Evolutionary conservation across 2,888 invertebrate genomes (phyloP).

Genomic region (Saturnia pavonia): DNA sequence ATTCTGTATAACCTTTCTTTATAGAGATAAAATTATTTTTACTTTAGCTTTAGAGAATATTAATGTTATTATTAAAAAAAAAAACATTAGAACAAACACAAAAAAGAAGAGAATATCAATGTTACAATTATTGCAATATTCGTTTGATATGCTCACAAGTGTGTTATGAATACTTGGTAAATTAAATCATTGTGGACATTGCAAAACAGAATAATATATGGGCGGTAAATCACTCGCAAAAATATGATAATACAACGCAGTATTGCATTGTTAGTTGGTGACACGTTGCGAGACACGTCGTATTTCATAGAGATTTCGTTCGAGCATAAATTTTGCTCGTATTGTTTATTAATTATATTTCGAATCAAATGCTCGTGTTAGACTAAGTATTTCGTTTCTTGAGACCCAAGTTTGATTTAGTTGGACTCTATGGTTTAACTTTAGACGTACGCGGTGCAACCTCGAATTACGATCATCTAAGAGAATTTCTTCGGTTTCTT

Average conservation of each 20-base stretch:
- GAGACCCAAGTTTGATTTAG: too few relatives aligned
- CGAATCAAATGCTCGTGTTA: slow-evolving; percentile 37
- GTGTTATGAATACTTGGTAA: slow-evolving; percentile 12
- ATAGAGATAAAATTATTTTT: too few relatives aligned
- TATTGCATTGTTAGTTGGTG: slow-evolving; percentile 49
- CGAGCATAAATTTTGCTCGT: slow-evolving; percentile 49
- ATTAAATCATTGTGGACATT: slow-evolving; percentile 24
- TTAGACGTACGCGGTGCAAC: too few relatives aligned
- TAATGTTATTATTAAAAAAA: slow-evolving; percentile 34
- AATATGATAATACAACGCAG: slow-evolving; percentile 46
- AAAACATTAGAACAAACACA: slow-evolving; percentile 51
- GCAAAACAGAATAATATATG: slow-evolving; percentile 36
- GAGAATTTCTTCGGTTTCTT: too few relatives aligned
- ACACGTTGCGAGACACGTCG: slow-evolving; percentile 39
- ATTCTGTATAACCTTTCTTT: too few relatives aligned
- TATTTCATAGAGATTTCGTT: slow-evolving; percentile 60
- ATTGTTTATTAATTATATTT: slow-evolving; percentile 48
- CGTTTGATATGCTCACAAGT: slow-evolving; percentile 9
- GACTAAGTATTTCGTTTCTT: neutral
- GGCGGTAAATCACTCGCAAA: slow-evolving; percentile 48
- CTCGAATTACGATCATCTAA: too few relatives aligned
- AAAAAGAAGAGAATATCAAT: slow-evolving; percentile 32
- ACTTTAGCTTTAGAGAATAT: too few relatives aligned
- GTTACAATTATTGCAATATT: neutral
- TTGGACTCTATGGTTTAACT: too few relatives aligned